Evolutionary conservation across 2,888 invertebrate genomes (phyloP), one percentile per base, ranked within the genome.

Genomic region (Amblyjoppa fuscipennis): DNA sequence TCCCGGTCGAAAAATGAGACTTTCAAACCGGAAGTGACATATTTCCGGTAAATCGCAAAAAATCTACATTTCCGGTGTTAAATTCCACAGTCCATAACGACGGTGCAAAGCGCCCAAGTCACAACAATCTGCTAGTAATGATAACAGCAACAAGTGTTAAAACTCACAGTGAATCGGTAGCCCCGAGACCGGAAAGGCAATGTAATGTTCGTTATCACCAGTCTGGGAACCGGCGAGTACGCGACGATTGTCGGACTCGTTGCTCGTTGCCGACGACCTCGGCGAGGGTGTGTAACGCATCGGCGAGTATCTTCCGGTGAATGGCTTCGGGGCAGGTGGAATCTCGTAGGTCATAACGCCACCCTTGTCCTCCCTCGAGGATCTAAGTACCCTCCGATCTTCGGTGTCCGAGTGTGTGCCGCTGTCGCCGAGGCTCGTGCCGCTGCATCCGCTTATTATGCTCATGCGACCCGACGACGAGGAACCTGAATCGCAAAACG

Each of bases 391-490:
- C 92, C 95, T 95, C 87, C 97, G 96, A 79, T 98, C 98, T 87
- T 98, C 98, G 77, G 96, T 96, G 93, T 98, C 98, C 0, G 98
- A 98, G 92, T 97, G 97, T 0, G 97, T 97, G 79, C 98, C 98
- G 91, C 97, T 97, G 90, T 98, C 98, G 0, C 97, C 97, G 0
- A 97, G 95, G 90, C 98, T 98, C 49, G 97, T 96, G 3, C 97
- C 97, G 89, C 97, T 97, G 88, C 95, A 95, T 31, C 95, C 95
- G 90, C 96, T 96, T 11, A 97, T 97, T 2, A 97, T 98, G 90
- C 98, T 98, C 93, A 97, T 96, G 13, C 97, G 96, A 0, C 98
- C 98, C 0, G 97, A 97, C 0, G 97, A 97, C 31, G 95, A 95
- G 0, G 97, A 97, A 93, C 96, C 96, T 96, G 84, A 51, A 84